phyloP scores from a whole-genome alignment of 2,113 vertebrate species.

The Collichthys lucidus region DNA sequence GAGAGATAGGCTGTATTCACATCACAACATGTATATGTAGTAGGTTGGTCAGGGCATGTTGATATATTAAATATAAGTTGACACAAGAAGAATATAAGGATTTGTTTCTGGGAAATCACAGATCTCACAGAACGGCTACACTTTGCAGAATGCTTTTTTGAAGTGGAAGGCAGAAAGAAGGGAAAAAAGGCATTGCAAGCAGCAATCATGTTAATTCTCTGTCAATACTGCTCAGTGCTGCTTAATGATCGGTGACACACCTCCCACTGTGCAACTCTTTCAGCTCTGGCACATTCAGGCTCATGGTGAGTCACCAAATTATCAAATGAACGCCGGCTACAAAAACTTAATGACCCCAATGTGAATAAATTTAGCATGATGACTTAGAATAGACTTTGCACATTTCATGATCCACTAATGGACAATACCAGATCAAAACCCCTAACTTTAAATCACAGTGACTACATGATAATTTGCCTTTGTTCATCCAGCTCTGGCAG shows the following conservation, averaged over 20 bases:
- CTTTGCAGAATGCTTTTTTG: neutral
- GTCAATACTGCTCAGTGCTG: conserved; percentile 43
- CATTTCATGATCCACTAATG: conserved; percentile 18
- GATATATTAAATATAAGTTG: neutral
- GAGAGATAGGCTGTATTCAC: neutral
- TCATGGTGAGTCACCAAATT: conserved; percentile 62
- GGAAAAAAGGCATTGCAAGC: conserved; percentile 10
- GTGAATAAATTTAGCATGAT: conserved; percentile 44
- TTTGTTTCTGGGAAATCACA: conserved; percentile 5
- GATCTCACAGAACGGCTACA: neutral
- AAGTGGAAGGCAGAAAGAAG: neutral
- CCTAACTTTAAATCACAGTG: neutral
- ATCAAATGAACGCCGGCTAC: conserved; percentile 34
- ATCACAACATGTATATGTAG: neutral
- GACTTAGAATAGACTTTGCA: conserved; percentile 16
- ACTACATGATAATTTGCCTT: neutral
- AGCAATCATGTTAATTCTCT: conserved; percentile 49
- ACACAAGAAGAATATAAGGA: neutral
- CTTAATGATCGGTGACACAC: conserved; percentile 68
- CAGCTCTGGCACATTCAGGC: conserved; percentile 47
- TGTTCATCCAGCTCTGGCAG: neutral
- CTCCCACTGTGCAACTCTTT: conserved; percentile 51
- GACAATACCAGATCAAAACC: neutral
- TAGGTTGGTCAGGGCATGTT: no score
- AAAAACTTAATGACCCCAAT: conserved; percentile 48